phyloP scores from a whole-genome alignment of 2,888 invertebrate genomes.

The Nomada ferruginata region DNA sequence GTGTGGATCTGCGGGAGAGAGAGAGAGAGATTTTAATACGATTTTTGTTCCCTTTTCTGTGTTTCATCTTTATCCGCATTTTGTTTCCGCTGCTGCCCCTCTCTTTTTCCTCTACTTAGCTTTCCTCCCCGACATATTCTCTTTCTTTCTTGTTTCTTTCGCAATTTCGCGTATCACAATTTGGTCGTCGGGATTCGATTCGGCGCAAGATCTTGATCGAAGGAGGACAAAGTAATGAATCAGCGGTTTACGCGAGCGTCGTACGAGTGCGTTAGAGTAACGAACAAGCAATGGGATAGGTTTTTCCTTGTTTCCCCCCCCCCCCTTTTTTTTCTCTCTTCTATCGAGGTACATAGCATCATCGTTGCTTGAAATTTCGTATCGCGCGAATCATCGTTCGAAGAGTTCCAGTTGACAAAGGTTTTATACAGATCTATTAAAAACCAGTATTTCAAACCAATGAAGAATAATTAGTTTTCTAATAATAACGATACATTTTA shows the following conservation, averaged over 20 bases:
- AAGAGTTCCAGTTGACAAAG: constrained; percentile 82
- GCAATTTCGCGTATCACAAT: background rate
- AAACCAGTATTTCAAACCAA: constrained; percentile 84
- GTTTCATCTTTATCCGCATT: background rate
- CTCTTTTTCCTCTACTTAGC: background rate
- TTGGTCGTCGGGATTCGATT: constrained; percentile 10
- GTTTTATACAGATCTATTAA: constrained; percentile 83
- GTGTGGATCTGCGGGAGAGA: no score
- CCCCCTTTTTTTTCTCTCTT: constrained; percentile 4
- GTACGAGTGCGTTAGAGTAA: constrained; percentile 29
- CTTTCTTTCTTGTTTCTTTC: background rate
- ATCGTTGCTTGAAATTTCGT: constrained; percentile 73
- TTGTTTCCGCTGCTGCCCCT: background rate
- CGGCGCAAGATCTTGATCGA: background rate
- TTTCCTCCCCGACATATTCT: background rate
- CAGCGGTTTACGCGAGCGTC: background rate
- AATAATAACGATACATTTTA: constrained; percentile 80
- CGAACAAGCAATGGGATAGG: constrained; percentile 44
- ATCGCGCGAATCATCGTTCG: constrained; percentile 80
- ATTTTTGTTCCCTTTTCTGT: background rate
- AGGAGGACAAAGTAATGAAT: background rate
- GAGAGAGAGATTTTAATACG: no score
- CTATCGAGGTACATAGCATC: constrained; percentile 62
- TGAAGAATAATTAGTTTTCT: constrained; percentile 83
- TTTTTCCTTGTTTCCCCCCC: constrained; percentile 14